A percentile compares a stretch with the other conserved stretches of the same genome.
Conservation (phyloP, 2,797 vertebrate species). For the Sebastes reedi region DNA sequence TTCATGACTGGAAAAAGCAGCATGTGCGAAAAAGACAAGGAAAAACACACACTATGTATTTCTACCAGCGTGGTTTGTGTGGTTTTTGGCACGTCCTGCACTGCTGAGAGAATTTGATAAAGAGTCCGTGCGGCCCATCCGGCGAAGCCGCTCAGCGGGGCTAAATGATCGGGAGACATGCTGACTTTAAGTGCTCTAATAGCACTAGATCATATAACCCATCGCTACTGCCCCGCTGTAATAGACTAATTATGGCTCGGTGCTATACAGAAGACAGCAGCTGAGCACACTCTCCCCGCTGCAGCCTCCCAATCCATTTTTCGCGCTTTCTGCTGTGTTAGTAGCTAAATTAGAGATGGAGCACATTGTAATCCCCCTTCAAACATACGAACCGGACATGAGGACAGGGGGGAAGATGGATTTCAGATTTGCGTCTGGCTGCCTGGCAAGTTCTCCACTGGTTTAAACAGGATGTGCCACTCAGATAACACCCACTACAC, state of each 20-base stretch:
- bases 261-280: conserved; percentile 47
- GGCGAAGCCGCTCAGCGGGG: conserved; percentile 51
- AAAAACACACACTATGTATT: conserved; percentile 22
- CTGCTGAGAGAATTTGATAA: conserved; percentile 48
- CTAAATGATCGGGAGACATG: conserved; percentile 60
- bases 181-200: conserved; percentile 71
- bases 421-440: conserved; percentile 26
- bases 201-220: conserved; percentile 68
- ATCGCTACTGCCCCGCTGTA: conserved; percentile 53
- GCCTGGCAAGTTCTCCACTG: neutral
- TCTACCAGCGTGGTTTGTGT: conserved; percentile 18
- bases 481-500: conserved; percentile 2
- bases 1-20: conserved; percentile 34
- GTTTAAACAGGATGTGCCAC: conserved; percentile 27
- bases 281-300: conserved; percentile 48
- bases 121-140: conserved; percentile 38
- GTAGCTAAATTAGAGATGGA: conserved; percentile 32
- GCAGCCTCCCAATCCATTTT: conserved; percentile 57
- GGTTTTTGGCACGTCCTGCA: conserved; percentile 43
- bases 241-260: conserved; percentile 66
- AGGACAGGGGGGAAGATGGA: conserved; percentile 12
- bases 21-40: neutral
- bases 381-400: conserved; percentile 31
- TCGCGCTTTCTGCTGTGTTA: conserved; percentile 53
- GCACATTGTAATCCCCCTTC: conserved; percentile 23